Conservation (phyloP, 2,888 invertebrate species). For the Electrophaes corylata region DNA sequence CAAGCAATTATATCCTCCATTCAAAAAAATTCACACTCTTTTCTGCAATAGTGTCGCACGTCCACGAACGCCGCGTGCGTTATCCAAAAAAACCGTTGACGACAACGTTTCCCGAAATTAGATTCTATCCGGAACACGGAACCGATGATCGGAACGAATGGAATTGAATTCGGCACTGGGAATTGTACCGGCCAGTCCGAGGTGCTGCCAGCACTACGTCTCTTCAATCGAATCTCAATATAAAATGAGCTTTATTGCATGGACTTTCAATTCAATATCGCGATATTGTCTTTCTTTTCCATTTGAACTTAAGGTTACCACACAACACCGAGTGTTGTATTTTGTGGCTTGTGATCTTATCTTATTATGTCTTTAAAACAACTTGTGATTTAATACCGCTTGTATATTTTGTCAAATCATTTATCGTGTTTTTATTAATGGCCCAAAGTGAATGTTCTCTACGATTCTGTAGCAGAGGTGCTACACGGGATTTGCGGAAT, state of each 20-base stretch:
- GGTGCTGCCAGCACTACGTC: conserved; percentile 19
- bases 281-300: background rate
- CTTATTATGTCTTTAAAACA: no score
- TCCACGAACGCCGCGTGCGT: conserved; percentile 45
- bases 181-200: conserved; percentile 42
- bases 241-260: conserved; percentile 7
- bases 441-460: conserved; percentile 3
- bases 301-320: background rate
- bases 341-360: no score
- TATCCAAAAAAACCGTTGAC: conserved; percentile 59
- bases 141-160: conserved; percentile 63
- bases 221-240: background rate
- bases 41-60: conserved; percentile 18
- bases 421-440: background rate
- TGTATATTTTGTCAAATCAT: background rate
- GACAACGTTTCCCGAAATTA: conserved; percentile 59
- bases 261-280: background rate
- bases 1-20: conserved; percentile 11
- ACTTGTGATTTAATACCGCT: background rate
- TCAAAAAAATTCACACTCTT: conserved; percentile 23
- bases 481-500: conserved; percentile 34
- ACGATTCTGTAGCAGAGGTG: conserved; percentile 18
- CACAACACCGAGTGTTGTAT: background rate
- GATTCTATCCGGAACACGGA: conserved; percentile 61
- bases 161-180: conserved; percentile 59